Percentiles rank a stretch among this genome's conserved stretches.
Evolutionary conservation across 2,888 invertebrate genomes (phyloP).

Genomic region (Drosophila anomalata): DNA sequence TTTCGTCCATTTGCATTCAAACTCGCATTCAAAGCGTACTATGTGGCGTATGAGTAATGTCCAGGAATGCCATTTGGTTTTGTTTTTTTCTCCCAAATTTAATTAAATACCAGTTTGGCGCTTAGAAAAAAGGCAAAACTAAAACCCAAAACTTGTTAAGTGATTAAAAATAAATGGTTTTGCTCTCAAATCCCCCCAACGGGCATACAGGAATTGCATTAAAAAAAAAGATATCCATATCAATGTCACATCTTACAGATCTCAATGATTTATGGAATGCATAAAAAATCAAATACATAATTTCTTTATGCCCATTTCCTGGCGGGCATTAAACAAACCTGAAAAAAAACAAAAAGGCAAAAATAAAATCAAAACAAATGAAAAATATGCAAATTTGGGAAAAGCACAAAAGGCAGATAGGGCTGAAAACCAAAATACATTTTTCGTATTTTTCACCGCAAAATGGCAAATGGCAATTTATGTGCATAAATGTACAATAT

Average conservation of each 20-base stretch:
- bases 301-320: conserved; percentile 53
- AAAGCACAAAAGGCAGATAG: conserved; percentile 16
- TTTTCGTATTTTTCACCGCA: conserved; percentile 52
- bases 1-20: conserved; percentile 15
- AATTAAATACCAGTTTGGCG: conserved; percentile 3
- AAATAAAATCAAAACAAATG: conserved; percentile 50
- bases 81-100: conserved; percentile 1
- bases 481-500: conserved; percentile 55
- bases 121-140: neutral
- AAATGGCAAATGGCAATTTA: conserved; percentile 67
- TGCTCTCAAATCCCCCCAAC: conserved; percentile 1
- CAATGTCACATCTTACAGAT: conserved; percentile 47
- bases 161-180: conserved; percentile 1
- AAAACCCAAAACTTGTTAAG: neutral
- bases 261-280: conserved; percentile 51
- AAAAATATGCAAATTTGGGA: conserved; percentile 61
- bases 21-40: conserved; percentile 11
- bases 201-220: conserved; percentile 32
- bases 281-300: conserved; percentile 35
- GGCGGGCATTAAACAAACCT: conserved; percentile 49
- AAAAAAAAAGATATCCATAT: conserved; percentile 16
- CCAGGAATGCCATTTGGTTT: conserved; percentile 1
- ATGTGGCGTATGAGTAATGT: conserved; percentile 56
- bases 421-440: conserved; percentile 16
- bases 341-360: neutral